Percentiles rank a stretch among this genome's conserved stretches.
Evolutionary conservation across 2,888 invertebrate species (phyloP).

Genomic region (Fragum fragum): DNA sequence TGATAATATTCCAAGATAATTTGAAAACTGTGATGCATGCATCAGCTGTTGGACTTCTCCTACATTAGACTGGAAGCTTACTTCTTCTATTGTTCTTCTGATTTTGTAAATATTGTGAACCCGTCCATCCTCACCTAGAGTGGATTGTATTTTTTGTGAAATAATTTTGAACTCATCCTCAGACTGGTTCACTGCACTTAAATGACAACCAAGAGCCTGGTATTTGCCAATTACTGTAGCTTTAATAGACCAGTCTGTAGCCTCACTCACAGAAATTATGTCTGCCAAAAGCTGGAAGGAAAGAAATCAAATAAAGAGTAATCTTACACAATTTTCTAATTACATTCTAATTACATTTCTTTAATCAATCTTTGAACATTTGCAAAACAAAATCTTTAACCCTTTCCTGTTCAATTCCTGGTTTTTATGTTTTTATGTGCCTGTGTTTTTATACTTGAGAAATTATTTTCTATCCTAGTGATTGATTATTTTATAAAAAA

Average conservation of each 20-base stretch:
- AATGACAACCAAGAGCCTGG: constrained; percentile 81
- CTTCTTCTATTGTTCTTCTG: constrained; percentile 77
- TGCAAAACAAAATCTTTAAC: no score
- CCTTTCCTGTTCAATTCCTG: no score
- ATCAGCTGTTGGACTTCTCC: constrained; percentile 77
- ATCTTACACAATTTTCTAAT: no score
- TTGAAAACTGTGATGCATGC: constrained; percentile 82
- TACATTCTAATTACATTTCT: no score
- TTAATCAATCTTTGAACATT: no score
- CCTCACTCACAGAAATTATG: constrained; percentile 82
- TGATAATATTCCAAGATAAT: constrained; percentile 85
- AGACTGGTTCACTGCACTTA: constrained; percentile 66
- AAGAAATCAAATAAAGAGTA: no score
- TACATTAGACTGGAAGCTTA: constrained; percentile 72
- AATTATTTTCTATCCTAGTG: no score
- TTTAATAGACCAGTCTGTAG: constrained; percentile 80
- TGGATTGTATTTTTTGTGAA: neutral
- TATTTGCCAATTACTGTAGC: constrained; percentile 80
- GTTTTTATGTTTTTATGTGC: no score
- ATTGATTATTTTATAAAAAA: no score
- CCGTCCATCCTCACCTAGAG: constrained; percentile 8
- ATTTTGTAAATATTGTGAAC: constrained; percentile 76
- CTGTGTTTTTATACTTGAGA: no score
- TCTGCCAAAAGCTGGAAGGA: constrained; percentile 79
- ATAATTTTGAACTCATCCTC: constrained; percentile 53